Evolutionary conservation across 1,140 invertebrate species (phyloP).

Genomic region (Camponotus pennsylvanicus): DNA sequence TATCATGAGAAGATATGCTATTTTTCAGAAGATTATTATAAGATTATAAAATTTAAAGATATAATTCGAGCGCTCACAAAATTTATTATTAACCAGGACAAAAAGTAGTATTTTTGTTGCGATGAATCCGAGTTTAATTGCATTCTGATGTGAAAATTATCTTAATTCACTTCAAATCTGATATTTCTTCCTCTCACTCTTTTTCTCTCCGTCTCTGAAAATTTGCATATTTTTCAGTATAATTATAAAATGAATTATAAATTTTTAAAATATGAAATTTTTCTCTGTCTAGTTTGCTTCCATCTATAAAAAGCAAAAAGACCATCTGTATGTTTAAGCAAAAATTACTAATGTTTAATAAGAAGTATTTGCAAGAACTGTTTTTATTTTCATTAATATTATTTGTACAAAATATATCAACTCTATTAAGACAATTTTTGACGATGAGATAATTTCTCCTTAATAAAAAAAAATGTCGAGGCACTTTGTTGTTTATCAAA

Average conservation of each 20-base stretch:
- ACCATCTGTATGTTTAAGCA: neutral
- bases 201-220: neutral
- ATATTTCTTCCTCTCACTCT: too few relatives aligned
- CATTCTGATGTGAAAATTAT: neutral
- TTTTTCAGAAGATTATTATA: neutral
- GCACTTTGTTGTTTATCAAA: neutral
- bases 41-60: neutral
- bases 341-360: neutral
- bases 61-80: neutral
- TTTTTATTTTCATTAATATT: constrained; percentile 11
- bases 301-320: neutral
- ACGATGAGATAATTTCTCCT: neutral
- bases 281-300: neutral
- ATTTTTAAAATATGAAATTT: neutral
- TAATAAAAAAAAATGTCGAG: neutral
- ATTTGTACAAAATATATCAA: neutral
- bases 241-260: neutral
- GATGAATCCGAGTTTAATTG: neutral
- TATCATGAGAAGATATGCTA: too few relatives aligned
- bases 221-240: neutral
- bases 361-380: neutral
- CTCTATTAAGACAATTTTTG: neutral
- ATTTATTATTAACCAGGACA: neutral
- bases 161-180: neutral
- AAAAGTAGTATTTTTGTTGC: too few relatives aligned